Conservation (phyloP, 2,888 invertebrate species). For the Megastigmus dorsalis region DNA sequence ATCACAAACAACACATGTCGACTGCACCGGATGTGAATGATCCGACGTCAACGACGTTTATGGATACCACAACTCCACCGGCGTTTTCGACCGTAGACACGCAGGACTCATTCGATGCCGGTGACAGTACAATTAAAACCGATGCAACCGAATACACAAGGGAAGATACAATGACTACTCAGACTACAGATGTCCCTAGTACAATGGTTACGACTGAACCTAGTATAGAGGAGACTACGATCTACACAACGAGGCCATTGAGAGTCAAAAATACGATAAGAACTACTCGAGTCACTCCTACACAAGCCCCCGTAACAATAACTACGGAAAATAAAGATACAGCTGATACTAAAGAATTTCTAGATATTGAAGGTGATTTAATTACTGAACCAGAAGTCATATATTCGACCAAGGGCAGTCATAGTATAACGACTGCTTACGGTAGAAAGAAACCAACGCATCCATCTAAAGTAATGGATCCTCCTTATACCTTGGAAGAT, state of each 20-base stretch:
- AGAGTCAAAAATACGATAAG: background rate
- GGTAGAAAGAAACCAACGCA: conserved; percentile 1
- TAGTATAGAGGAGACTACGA: conserved; percentile 23
- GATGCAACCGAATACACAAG: background rate
- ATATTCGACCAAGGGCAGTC: conserved; percentile 51
- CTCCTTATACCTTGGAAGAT: background rate
- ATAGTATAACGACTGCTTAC: conserved; percentile 5
- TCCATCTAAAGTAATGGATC: conserved; percentile 4
- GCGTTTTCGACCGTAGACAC: background rate
- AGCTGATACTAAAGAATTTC: conserved; percentile 32
- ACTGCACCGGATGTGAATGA: background rate
- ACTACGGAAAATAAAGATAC: conserved; percentile 36
- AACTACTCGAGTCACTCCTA: conserved; percentile 36
- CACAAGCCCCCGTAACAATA: conserved; percentile 30
- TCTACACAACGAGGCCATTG: background rate
- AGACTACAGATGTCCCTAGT: conserved; percentile 34
- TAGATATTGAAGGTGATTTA: conserved; percentile 51
- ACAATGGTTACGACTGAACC: conserved; percentile 29
- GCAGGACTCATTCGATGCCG: conserved; percentile 7
- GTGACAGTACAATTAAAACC: conserved; percentile 32
- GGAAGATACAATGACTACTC: conserved; percentile 3
- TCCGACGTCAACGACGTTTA: conserved; percentile 23
- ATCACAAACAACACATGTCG: conserved; percentile 13
- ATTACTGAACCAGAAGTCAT: conserved; percentile 58
- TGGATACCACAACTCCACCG: conserved; percentile 13